Percentiles rank a stretch among this genome's conserved stretches.
These are phyloP conservation scores for Myopa testacea DNA, from an alignment of 2,888 invertebrate species.

Conservation along the genomic window DNA sequence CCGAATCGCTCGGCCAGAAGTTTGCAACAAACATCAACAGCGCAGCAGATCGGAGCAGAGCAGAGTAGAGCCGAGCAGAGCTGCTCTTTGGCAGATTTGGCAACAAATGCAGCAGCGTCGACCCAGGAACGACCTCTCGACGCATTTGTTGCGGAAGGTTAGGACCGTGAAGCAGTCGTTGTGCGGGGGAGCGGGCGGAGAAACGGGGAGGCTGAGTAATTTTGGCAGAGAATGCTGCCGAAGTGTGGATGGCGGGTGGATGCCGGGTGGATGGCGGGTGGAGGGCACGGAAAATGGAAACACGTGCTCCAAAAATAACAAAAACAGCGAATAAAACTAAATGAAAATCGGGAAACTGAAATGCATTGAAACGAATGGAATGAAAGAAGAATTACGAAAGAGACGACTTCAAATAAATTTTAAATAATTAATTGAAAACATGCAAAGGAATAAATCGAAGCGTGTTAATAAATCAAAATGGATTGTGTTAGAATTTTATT, in stretches of 20 bases:
- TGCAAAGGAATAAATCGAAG: too few species aligned
- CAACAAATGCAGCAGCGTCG: conserved; percentile 9
- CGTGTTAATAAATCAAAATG: too few species aligned
- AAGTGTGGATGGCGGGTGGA: background rate
- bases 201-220: background rate
- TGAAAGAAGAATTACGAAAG: too few species aligned
- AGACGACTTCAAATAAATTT: background rate
- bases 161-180: background rate
- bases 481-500: too few species aligned
- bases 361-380: background rate
- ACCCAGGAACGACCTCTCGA: conserved; percentile 25
- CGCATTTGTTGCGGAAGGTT: conserved; percentile 6
- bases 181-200: background rate
- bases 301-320: background rate
- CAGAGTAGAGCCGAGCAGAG: background rate
- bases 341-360: background rate
- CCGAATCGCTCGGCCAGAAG: too few species aligned
- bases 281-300: background rate
- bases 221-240: background rate
- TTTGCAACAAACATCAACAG: background rate
- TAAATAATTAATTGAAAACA: background rate
- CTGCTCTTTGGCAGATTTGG: background rate
- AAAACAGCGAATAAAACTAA: background rate
- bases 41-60: background rate
- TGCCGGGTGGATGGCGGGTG: background rate